Conservation (phyloP, 2,888 invertebrate species). For the Dryobotodes eremita region DNA sequence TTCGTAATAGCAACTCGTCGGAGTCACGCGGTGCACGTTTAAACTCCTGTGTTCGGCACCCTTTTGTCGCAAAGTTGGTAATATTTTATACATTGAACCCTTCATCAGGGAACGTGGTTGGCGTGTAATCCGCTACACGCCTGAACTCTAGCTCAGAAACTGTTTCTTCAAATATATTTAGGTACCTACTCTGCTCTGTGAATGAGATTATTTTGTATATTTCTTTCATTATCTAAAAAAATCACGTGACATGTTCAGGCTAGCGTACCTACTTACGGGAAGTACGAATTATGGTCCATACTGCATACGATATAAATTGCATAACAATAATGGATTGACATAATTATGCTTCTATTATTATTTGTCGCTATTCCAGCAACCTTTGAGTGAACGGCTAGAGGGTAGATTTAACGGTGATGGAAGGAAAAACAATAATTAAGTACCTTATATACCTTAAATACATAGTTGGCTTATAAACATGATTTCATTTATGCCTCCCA, state of each 20-base stretch:
- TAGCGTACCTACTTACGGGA: background rate
- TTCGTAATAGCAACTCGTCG: conserved; percentile 42
- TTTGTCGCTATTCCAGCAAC: background rate
- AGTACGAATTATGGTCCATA: background rate
- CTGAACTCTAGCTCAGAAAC: conserved; percentile 17
- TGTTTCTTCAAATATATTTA: conserved; percentile 35
- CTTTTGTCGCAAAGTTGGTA: conserved; percentile 49
- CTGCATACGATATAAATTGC: background rate
- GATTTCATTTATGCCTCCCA: background rate
- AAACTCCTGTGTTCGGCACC: conserved; percentile 38
- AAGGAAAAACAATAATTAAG: background rate
- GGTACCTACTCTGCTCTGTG: background rate
- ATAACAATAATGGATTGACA: background rate
- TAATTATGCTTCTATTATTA: background rate
- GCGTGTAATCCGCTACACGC: conserved; percentile 36
- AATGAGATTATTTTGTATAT: conserved; percentile 8
- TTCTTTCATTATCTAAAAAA: background rate
- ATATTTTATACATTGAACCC: conserved; percentile 66
- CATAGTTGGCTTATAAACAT: background rate
- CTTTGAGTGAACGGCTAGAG: background rate
- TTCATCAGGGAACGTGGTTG: conserved; percentile 54
- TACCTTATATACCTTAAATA: background rate
- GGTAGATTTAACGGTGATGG: no score
- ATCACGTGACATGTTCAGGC: background rate
- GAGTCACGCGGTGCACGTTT: conserved; percentile 45